Conservation (phyloP, 2,113 vertebrate genomes). For the Halcyon senegalensis region DNA sequence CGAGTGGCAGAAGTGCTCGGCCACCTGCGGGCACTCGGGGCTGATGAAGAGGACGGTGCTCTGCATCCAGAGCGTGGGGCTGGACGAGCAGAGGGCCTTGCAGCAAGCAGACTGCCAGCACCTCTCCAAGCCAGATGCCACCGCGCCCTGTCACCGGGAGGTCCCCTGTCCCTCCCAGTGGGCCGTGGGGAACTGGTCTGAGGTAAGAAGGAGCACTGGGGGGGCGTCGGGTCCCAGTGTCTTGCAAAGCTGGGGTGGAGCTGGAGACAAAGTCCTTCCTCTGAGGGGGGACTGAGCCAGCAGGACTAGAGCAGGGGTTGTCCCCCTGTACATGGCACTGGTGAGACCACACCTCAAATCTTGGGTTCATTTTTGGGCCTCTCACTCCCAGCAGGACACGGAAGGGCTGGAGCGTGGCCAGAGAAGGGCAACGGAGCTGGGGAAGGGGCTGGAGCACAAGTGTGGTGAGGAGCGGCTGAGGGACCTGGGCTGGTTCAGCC, state of each 20-base stretch:
- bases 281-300: too few species aligned
- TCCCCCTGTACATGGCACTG: too few species aligned
- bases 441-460: too few species aligned
- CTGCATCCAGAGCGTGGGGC: slow-evolving; percentile 86
- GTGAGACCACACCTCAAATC: too few species aligned
- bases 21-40: slow-evolving; percentile 81
- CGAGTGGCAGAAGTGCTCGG: slow-evolving; percentile 90
- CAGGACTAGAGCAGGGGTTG: too few species aligned
- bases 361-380: too few species aligned
- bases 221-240: background rate
- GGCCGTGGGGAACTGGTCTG: slow-evolving; percentile 86
- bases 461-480: too few species aligned
- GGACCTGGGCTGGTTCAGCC: too few species aligned
- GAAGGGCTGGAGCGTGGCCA: too few species aligned
- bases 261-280: background rate
- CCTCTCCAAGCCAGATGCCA: slow-evolving; percentile 77
- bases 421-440: too few species aligned
- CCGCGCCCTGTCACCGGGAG: slow-evolving; percentile 77
- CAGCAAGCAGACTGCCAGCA: slow-evolving; percentile 77
- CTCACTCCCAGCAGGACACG: too few species aligned
- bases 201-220: slow-evolving; percentile 68
- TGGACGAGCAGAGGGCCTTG: slow-evolving; percentile 87
- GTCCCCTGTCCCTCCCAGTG: slow-evolving; percentile 87
- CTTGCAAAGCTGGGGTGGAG: background rate
- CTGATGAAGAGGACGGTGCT: slow-evolving; percentile 82